A percentile compares a stretch with the other conserved stretches of the same genome.
These are phyloP conservation scores for Subacronicta megacephala DNA, from an alignment of 2,888 invertebrate species.

Conservation along the genomic window DNA sequence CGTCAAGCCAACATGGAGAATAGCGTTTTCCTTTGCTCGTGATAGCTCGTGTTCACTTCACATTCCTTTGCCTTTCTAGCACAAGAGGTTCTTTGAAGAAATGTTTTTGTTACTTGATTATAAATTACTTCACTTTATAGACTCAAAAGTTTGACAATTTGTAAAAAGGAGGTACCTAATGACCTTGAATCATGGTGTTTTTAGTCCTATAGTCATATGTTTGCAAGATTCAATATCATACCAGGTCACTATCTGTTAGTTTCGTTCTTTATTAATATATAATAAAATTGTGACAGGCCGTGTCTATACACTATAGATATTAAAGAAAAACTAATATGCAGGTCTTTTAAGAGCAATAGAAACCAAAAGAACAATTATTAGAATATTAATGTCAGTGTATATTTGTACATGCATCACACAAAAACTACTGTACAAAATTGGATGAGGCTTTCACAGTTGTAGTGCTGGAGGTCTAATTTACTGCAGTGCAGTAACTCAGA, in stretches of 20 bases:
- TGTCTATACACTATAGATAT: too few species aligned
- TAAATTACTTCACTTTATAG: background rate
- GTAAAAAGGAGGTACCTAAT: background rate
- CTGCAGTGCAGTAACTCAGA: too few species aligned
- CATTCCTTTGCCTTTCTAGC: slow-evolving; percentile 22
- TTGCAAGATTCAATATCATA: slow-evolving; percentile 1
- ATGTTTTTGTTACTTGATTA: background rate
- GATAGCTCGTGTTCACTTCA: slow-evolving; percentile 32
- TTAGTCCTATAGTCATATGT: slow-evolving; percentile 38
- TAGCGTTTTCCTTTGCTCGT: slow-evolving; percentile 37
- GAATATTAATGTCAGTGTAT: too few species aligned
- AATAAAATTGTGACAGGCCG: too few species aligned
- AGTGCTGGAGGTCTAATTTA: too few species aligned
- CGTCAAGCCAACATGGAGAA: slow-evolving; percentile 64
- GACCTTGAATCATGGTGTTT: slow-evolving; percentile 49
- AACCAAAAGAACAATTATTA: too few species aligned
- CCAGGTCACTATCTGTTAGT: slow-evolving; percentile 6
- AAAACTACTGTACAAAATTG: too few species aligned
- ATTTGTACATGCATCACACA: too few species aligned
- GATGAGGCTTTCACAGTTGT: too few species aligned
- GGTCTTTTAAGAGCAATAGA: too few species aligned
- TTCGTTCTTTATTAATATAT: too few species aligned
- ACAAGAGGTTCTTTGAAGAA: background rate
- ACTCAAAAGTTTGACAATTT: slow-evolving; percentile 2
- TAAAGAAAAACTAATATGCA: too few species aligned